A percentile compares a stretch with the other conserved stretches of the same genome.
phyloP scores from a whole-genome alignment of 2,888 invertebrate genomes.

The Melangyna quadrimaculata region DNA sequence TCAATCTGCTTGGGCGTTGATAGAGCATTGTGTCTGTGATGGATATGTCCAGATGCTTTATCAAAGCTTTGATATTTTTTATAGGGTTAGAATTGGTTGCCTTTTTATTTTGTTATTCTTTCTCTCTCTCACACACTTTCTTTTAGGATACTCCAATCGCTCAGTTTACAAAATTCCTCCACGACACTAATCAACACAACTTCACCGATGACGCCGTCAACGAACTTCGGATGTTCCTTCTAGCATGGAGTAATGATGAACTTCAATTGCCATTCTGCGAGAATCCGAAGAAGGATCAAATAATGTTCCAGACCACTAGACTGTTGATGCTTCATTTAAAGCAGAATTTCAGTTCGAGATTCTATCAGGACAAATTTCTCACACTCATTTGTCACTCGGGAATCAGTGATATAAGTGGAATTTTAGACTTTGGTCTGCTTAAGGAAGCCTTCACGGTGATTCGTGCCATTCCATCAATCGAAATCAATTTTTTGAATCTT shows the following conservation, averaged over 20 bases:
- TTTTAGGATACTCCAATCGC: conserved; percentile 87
- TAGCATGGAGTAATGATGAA: conserved; percentile 78
- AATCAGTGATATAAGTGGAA: conserved; percentile 82
- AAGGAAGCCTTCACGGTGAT: conserved; percentile 83
- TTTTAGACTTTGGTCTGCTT: conserved; percentile 81
- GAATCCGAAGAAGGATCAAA: conserved; percentile 81
- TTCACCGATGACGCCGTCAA: conserved; percentile 82
- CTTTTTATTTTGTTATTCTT: not conserved
- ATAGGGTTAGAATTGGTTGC: conserved; percentile 83
- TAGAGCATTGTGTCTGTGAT: conserved; percentile 80
- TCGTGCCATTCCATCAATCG: conserved; percentile 73
- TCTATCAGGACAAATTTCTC: conserved; percentile 85
- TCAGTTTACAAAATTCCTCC: conserved; percentile 84
- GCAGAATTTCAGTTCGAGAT: conserved; percentile 84
- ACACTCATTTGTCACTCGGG: conserved; percentile 83
- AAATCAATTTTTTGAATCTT: conserved; percentile 76
- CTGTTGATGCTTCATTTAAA: conserved; percentile 85
- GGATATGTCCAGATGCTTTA: conserved; percentile 84
- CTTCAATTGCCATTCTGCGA: conserved; percentile 76
- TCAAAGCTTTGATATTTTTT: conserved; percentile 87
- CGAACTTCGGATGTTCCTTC: conserved; percentile 79
- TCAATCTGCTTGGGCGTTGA: conserved; percentile 75
- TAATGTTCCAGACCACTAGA: conserved; percentile 83
- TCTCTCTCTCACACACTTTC: too few species aligned
- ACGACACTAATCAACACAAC: conserved; percentile 81